Evolutionary conservation across 2,888 invertebrate species (phyloP), one percentile per base, ranked within the genome.

Genomic region (Caenorhabditis becei): DNA sequence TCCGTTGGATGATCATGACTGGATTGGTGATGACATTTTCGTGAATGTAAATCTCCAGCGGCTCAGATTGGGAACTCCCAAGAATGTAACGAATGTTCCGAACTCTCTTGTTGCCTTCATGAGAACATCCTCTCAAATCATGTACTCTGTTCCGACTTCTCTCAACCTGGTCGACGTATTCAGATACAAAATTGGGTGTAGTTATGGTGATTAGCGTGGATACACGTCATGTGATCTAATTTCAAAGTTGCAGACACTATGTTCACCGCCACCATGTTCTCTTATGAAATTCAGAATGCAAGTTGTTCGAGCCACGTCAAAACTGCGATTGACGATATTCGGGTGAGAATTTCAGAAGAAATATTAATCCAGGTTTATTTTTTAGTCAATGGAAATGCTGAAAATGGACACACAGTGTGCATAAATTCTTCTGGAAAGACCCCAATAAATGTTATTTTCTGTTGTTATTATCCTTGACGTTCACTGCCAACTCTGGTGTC

Each of bases 101-200:
- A 44, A 65, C 10, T 20, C 71, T 0, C 23, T 71, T 11, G 32
- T 78, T 2, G 71, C 71, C 18, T 78, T 66, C 61, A 78, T 78
- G 78, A 56, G 78, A 24, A 71, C 71, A 7, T 24, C 78, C 7
- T 78, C 78, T 3, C 78, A 78, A 18, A 66, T 78, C 10, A 61
- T 66, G 71, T 78, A 66, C 18, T 78, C 78, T 0, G 20, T 41
- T 3, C 65, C 78, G 10, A 28, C n/a, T 14, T 56, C 59, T 11
- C 44, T 78, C 23, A 44, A 32, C 24, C 37, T 10, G 10, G 47
- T 79, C 0, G 26, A 66, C 8, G 10, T 28, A 2, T 72, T 54
- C 14, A 59, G 24, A 23, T 20, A 47, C 5, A 67, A 66, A 11
- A 54, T 47, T 8, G 72, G 61, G 18, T 78, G 71, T 56, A 49